These are phyloP conservation scores for Coronaproctus castanopsis DNA, from an alignment of 2,888 invertebrate species.

Conservation along the genomic window DNA sequence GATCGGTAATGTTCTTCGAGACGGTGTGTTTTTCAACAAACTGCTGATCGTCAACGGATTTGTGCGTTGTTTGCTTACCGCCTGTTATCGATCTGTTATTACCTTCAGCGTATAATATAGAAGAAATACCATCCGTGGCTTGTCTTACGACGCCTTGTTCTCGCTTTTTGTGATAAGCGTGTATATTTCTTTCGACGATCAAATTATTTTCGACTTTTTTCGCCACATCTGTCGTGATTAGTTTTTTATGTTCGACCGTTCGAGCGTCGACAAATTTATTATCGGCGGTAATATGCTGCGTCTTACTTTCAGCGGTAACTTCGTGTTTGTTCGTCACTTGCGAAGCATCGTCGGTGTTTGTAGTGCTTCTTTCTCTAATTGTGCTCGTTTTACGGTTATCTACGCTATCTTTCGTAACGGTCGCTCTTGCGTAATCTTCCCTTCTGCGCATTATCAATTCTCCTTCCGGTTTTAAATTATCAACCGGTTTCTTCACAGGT, in stretches of 20 bases:
- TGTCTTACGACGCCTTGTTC: background rate
- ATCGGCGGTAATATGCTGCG: background rate
- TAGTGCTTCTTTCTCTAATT: no score
- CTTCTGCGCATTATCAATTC: constrained; percentile 29
- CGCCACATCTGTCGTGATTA: background rate
- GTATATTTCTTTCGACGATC: background rate
- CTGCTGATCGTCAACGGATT: no score
- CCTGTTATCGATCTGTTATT: no score
- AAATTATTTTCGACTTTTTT: background rate
- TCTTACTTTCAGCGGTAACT: background rate
- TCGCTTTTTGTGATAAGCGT: background rate
- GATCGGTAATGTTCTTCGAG: no score
- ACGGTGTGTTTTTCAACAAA: no score
- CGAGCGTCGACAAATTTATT: background rate
- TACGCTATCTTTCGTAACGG: background rate
- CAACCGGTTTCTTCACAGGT: constrained; percentile 16
- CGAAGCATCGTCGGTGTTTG: no score
- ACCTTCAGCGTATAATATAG: no score
- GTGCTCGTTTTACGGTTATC: background rate
- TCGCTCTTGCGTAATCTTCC: background rate
- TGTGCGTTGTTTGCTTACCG: no score
- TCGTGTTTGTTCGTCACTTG: background rate
- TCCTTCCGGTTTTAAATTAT: constrained; percentile 36
- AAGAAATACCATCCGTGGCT: background rate
- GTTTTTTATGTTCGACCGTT: background rate